Percentiles rank a stretch among this genome's conserved stretches.
phyloP scores from a whole-genome alignment of 2,113 vertebrate genomes.

The Pterocles orientalis region DNA sequence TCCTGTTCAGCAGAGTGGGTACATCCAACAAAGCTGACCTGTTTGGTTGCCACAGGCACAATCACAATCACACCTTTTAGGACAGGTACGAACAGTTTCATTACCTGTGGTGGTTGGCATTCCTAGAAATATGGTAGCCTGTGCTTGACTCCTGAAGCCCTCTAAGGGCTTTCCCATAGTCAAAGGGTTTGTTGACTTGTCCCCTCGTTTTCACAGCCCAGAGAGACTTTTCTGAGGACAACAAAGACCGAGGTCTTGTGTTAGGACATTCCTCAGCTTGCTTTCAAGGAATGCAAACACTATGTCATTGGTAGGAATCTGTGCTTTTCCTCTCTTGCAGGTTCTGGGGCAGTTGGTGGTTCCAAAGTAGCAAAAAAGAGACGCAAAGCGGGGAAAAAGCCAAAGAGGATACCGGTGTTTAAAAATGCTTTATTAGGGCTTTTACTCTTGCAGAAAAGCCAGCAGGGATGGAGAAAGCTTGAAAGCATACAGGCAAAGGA shows the following conservation, averaged over 20 bases:
- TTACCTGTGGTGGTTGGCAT: background rate
- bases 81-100: background rate
- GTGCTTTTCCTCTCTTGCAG: background rate
- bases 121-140: background rate
- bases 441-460: background rate
- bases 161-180: background rate
- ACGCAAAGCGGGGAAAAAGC: background rate
- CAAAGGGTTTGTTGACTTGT: background rate
- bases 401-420: background rate
- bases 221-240: background rate
- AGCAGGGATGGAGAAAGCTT: background rate
- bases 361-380: background rate
- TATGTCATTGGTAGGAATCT: background rate
- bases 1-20: accelerated
- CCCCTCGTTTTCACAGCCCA: background rate
- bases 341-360: background rate
- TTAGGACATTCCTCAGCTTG: background rate
- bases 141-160: background rate
- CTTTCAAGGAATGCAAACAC: background rate
- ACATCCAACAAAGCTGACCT: background rate
- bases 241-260: background rate
- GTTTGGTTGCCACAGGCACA: background rate
- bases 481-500: background rate
- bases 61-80: background rate
- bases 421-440: background rate